Percentiles rank a stretch among this genome's conserved stretches.
Evolutionary conservation across 2,113 vertebrate genomes (phyloP).

Genomic region (Indicator maculatus): DNA sequence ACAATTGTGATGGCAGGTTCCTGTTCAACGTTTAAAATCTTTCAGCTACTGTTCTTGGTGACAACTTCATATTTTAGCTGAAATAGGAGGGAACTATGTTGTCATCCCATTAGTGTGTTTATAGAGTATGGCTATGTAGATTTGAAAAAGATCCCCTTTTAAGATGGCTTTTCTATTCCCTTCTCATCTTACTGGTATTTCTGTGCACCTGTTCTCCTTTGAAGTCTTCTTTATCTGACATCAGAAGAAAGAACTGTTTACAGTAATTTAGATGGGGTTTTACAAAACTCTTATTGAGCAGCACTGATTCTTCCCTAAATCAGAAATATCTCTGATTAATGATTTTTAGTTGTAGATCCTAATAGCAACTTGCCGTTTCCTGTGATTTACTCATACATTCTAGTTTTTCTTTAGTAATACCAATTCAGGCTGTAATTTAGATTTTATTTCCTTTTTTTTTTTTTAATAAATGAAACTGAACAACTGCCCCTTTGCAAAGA

Average conservation of each 20-base stretch:
- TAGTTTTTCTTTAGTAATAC: not conserved
- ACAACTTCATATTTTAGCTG: not conserved
- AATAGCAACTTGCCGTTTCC: not conserved
- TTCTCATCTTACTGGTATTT: not conserved
- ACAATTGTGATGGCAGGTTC: not conserved
- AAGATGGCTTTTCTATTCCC: not conserved
- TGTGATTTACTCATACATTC: not conserved
- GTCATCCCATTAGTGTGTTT: not conserved
- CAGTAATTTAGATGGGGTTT: not conserved
- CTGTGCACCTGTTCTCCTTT: not conserved
- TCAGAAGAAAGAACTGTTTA: not conserved
- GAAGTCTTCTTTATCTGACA: not conserved
- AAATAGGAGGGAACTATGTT: not conserved
- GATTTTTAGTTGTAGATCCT: not conserved
- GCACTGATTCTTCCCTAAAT: not conserved
- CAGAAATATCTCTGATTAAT: not conserved
- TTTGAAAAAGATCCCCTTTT: not conserved
- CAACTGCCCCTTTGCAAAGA: not conserved
- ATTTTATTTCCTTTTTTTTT: not conserved
- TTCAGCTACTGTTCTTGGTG: not conserved
- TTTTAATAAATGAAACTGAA: not conserved
- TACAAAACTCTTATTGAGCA: rapidly evolving
- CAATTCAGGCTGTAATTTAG: not conserved
- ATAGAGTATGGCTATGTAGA: not conserved
- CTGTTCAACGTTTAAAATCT: not conserved